Conservation (phyloP, 2,888 invertebrate genomes). For the Andrena fulva region DNA sequence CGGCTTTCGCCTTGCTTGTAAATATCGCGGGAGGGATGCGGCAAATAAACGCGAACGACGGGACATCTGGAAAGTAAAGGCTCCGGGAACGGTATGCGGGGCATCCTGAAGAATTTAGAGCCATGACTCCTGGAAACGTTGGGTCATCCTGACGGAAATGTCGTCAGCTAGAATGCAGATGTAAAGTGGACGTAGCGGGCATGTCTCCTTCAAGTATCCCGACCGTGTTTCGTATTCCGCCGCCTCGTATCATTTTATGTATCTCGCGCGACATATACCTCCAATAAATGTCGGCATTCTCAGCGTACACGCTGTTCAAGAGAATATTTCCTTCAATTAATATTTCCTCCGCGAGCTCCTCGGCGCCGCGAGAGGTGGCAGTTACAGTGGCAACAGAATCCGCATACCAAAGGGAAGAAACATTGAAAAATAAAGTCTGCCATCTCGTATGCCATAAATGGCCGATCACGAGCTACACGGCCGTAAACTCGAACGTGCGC, state of each 20-base stretch:
- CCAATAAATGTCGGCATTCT: neutral
- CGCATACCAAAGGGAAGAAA: neutral
- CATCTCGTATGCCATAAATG: conserved; percentile 1
- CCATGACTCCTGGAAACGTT: conserved; percentile 17
- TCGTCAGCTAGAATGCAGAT: conserved; percentile 19
- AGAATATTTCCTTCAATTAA: neutral
- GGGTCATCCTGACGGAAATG: conserved; percentile 37
- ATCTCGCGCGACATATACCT: neutral
- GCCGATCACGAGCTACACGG: neutral
- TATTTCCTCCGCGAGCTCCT: neutral
- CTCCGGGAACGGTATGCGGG: neutral
- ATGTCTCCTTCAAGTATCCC: conserved; percentile 20
- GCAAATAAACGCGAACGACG: neutral
- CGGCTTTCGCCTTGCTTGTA: neutral
- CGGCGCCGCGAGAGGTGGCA: neutral
- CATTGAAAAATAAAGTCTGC: conserved; percentile 7
- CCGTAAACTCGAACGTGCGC: neutral
- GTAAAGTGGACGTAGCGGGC: conserved; percentile 13
- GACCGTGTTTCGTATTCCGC: neutral
- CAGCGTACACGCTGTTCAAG: neutral
- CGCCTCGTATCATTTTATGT: neutral
- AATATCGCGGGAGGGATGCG: too few species aligned
- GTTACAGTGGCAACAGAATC: neutral
- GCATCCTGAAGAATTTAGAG: conserved; percentile 30
- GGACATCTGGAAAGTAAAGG: neutral